phyloP scores from a whole-genome alignment of 2,113 vertebrate species.

The Halichoeres trimaculatus region DNA sequence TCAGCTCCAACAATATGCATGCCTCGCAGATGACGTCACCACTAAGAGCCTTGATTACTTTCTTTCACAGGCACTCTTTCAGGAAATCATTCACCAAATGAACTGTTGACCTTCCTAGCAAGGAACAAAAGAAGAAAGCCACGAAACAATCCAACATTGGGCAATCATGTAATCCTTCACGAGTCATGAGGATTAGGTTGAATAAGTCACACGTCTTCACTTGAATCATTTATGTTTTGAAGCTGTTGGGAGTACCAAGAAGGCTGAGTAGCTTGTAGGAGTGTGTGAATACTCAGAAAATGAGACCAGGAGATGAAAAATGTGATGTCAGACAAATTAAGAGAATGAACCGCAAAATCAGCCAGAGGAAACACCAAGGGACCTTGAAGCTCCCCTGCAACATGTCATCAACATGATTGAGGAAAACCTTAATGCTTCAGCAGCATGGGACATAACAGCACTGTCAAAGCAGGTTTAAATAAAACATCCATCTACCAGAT shows the following conservation, averaged over 20 bases:
- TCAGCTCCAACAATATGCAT: conserved; percentile 2
- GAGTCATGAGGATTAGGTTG: conserved; percentile 52
- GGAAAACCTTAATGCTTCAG: conserved; percentile 47
- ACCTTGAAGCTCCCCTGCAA: conserved; percentile 16
- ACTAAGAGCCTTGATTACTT: conserved; percentile 7
- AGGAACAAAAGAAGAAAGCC: conserved; percentile 49
- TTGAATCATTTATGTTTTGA: conserved; percentile 29
- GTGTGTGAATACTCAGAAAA: conserved; percentile 15
- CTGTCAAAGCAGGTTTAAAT: conserved; percentile 48
- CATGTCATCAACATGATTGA: conserved; percentile 35
- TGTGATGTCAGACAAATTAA: not conserved
- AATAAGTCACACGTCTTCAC: conserved; percentile 43
- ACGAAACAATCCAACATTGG: conserved; percentile 19
- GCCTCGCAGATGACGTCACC: conserved; percentile 51
- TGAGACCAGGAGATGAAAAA: not conserved
- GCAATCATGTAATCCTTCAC: conserved; percentile 31
- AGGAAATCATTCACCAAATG: conserved; percentile 26
- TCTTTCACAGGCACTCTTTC: conserved; percentile 14
- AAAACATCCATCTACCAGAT: conserved; percentile 20
- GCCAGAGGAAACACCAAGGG: conserved; percentile 4
- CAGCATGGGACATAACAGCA: conserved; percentile 38
- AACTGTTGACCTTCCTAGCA: conserved; percentile 34
- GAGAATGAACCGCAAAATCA: conserved; percentile 6
- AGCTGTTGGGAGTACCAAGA: conserved; percentile 21
- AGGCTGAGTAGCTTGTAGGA: conserved; percentile 5